A percentile compares a stretch with the other conserved stretches of the same genome.
These are phyloP conservation scores for Microplitis demolitor DNA, from an alignment of 1,140 invertebrate species.

Conservation along the genomic window DNA sequence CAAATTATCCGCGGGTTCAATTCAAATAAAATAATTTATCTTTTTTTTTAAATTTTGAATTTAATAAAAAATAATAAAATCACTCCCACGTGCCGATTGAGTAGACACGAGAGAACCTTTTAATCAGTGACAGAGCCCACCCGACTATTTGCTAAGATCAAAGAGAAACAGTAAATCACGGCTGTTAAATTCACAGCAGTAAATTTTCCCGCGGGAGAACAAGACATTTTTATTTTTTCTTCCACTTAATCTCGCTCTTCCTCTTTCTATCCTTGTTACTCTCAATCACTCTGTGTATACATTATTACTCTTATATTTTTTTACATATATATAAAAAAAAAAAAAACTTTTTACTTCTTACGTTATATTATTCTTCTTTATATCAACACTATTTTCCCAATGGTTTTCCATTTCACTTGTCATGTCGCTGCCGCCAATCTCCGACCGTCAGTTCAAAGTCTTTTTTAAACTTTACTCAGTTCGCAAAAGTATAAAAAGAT, in stretches of 20 bases:
- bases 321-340: neutral
- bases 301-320: no score
- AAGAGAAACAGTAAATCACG: conserved; percentile 29
- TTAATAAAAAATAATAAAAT: neutral
- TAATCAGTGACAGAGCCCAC: conserved; percentile 6
- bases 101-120: neutral
- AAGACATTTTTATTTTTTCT: no score
- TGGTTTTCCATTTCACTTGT: conserved; percentile 1
- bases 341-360: neutral
- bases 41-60: neutral
- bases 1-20: neutral
- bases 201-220: conserved; percentile 12
- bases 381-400: neutral
- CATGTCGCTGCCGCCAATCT: neutral
- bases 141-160: conserved; percentile 29
- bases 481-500: no score
- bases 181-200: conserved; percentile 24
- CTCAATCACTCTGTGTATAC: neutral
- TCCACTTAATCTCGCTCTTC: no score
- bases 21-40: neutral
- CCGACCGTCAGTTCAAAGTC: neutral
- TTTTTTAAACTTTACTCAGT: neutral
- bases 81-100: neutral
- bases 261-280: no score
- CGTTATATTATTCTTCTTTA: neutral